These are phyloP conservation scores for Aythya baeri DNA, from an alignment of 2,113 vertebrate genomes.

Conservation along the genomic window DNA sequence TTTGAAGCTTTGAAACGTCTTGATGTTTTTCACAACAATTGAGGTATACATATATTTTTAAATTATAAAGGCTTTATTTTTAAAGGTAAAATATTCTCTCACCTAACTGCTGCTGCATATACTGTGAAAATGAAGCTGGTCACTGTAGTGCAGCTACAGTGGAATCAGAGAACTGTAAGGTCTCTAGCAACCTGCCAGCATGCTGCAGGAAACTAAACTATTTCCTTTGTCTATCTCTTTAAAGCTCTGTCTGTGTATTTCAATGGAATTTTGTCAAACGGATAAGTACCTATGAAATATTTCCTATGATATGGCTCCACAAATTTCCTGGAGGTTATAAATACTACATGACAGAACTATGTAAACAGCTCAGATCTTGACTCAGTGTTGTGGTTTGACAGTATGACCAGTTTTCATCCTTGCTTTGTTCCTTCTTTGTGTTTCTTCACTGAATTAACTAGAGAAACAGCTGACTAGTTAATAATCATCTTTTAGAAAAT, in stretches of 20 bases:
- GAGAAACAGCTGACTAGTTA: background rate
- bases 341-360: background rate
- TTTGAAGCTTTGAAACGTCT: background rate
- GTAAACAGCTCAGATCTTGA: background rate
- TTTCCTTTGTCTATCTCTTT: background rate
- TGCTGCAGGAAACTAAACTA: background rate
- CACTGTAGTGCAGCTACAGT: fast-evolving
- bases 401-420: background rate
- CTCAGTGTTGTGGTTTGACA: background rate
- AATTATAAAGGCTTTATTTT: background rate
- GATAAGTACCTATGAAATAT: background rate
- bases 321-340: background rate
- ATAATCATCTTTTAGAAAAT: background rate
- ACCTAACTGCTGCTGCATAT: background rate
- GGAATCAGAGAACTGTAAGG: background rate
- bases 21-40: background rate
- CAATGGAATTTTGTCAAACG: background rate
- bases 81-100: background rate
- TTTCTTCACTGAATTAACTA: background rate
- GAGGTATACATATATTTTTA: background rate
- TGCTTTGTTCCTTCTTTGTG: background rate
- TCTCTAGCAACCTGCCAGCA: background rate
- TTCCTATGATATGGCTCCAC: background rate
- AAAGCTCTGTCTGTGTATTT: background rate
- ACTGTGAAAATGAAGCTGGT: background rate